These are phyloP conservation scores for Rhabdomys pumilio DNA, from an alignment of 2,797 vertebrate species.

Conservation along the genomic window DNA sequence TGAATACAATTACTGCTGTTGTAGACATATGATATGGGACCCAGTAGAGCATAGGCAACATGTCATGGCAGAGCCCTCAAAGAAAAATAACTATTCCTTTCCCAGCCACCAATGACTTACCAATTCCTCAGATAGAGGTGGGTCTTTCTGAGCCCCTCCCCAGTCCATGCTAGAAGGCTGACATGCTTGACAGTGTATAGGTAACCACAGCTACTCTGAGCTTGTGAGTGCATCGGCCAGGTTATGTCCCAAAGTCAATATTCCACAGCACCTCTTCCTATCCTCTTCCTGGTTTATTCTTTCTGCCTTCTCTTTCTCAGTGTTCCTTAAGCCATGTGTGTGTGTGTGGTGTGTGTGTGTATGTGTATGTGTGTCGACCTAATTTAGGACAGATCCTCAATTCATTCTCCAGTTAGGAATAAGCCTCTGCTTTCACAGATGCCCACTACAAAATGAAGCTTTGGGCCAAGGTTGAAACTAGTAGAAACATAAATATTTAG, in stretches of 20 bases:
- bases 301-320: not conserved
- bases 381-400: not conserved
- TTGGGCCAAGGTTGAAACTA: not conserved
- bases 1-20: not conserved
- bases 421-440: not conserved
- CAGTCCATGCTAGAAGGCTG: not conserved
- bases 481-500: not conserved
- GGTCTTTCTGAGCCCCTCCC: not conserved
- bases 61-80: not conserved
- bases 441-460: not conserved
- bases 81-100: not conserved
- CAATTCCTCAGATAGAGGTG: not conserved
- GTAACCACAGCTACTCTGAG: not conserved
- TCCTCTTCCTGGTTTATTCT: not conserved
- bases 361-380: not conserved
- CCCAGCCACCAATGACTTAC: not conserved
- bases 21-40: not conserved
- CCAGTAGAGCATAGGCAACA: not conserved
- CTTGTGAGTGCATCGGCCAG: not conserved
- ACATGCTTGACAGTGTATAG: not conserved
- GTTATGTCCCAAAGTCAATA: not conserved
- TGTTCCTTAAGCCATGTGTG: not conserved
- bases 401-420: not conserved
- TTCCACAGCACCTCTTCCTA: not conserved
- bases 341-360: not conserved